phyloP scores from a whole-genome alignment of 2,888 invertebrate genomes.

The Nectonema munidae region DNA sequence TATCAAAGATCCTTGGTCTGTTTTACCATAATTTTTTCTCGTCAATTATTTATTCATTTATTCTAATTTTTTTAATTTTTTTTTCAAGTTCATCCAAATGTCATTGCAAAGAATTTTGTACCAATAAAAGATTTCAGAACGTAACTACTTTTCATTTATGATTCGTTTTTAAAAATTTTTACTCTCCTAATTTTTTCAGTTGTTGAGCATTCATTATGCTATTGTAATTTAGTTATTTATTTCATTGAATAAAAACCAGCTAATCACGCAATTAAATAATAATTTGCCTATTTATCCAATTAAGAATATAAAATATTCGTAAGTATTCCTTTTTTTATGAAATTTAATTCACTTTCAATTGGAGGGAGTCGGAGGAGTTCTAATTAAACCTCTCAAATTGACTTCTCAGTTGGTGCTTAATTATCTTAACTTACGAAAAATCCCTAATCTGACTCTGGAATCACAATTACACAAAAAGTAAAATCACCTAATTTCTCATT shows the following conservation, averaged over 20 bases:
- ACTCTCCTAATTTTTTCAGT: no score
- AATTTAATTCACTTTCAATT: no score
- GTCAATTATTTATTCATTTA: not conserved
- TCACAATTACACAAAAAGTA: no score
- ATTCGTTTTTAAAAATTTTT: slow-evolving; percentile 12
- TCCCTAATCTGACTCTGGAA: no score
- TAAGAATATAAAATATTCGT: no score
- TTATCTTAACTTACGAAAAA: no score
- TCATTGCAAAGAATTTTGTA: slow-evolving; percentile 53
- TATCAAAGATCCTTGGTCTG: not conserved
- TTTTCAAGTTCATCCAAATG: slow-evolving; percentile 50
- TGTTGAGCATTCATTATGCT: no score
- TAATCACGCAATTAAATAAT: slow-evolving; percentile 14
- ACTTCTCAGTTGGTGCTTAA: no score
- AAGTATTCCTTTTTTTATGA: slow-evolving; percentile 14
- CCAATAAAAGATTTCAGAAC: slow-evolving; percentile 68
- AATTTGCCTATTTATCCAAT: no score
- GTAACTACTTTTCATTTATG: slow-evolving; percentile 18
- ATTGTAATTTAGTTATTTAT: slow-evolving; percentile 8
- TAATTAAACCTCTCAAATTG: no score
- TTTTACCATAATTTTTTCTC: not conserved
- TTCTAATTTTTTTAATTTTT: slow-evolving; percentile 16
- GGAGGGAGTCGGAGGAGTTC: no score
- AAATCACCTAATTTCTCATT: no score
- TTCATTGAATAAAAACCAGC: not conserved